Evolutionary conservation across 2,888 invertebrate genomes (phyloP), one percentile per base, ranked within the genome.

Genomic region (Agrochola macilenta): DNA sequence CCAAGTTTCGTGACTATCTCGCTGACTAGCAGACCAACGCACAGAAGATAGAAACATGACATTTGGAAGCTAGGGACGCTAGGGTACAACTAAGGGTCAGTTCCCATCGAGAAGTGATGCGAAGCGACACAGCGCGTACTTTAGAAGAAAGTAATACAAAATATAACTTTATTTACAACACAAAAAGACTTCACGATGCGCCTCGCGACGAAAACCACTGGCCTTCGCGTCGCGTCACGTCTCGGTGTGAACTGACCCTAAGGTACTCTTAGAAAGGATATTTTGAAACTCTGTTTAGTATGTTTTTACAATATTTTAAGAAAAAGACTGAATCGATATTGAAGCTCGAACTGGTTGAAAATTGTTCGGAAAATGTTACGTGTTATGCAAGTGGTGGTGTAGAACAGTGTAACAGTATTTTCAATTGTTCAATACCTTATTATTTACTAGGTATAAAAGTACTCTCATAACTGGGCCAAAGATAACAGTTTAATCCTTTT

Each of bases 401-500:
- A 43, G 11, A 61, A 64, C 57, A 30, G 30, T 11, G 14, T 63
- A 26, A 58, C 1, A 57, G 54, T 66, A 43, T 57, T 1, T 72
- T 74, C 78, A 72, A 82, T 81, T 70, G 23, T 54, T n/a, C 0
- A 17, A 20, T 49, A 52, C 20, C 39, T 49, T 30, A 46, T 39
- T 78, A 73, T 80, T 81, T 79, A 76, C n/a, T 64, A 30, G 20
- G 46, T 58, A 66, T 73, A 79, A 68, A 3, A 23, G 9, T 23
- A 72, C 78, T 74, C 72, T 82, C 72, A 77, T 76, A 92, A 90
- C 86, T 88, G 81, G 91, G 89, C 30, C 88, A 86, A 81, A 78
- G 92, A 92, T 91, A 90, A 86, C 81, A 76, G 35, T 73, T 75
- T 88, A 89, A 89, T 88, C 87, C 86, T 80, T 69, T 83, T 85